Evolutionary conservation across 2,888 invertebrate species (phyloP).

Genomic region (Aromia moschata): DNA sequence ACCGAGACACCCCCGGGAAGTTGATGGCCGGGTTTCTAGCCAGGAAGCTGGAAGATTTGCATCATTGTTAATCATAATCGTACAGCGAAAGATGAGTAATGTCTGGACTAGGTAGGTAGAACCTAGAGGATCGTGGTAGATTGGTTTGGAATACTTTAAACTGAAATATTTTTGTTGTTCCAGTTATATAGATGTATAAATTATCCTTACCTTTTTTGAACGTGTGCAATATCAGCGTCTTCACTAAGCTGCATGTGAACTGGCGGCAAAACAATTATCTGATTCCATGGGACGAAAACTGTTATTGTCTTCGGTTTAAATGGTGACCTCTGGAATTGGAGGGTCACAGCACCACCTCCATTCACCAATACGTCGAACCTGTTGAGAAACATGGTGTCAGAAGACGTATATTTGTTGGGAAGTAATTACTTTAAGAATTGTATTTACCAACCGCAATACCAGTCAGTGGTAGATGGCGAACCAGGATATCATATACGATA

Average conservation of each 20-base stretch:
- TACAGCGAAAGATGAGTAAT: neutral
- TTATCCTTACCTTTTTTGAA: slow-evolving; percentile 29
- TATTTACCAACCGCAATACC: no score
- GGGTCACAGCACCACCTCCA: slow-evolving; percentile 96
- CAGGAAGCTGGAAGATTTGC: slow-evolving; percentile 48
- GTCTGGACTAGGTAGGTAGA: neutral
- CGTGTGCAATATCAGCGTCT: slow-evolving; percentile 60
- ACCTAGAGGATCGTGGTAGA: no score
- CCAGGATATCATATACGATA: no score
- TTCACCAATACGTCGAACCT: slow-evolving; percentile 99
- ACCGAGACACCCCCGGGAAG: slow-evolving; percentile 68
- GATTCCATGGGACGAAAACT: slow-evolving; percentile 97
- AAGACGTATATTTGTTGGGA: no score
- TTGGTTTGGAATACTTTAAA: no score
- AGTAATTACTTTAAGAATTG: no score
- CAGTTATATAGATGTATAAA: neutral
- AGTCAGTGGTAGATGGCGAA: no score
- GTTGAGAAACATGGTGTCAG: no score
- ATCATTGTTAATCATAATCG: neutral
- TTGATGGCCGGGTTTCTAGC: slow-evolving; percentile 62
- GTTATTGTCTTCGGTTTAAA: slow-evolving; percentile 89
- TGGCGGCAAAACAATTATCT: slow-evolving; percentile 91
- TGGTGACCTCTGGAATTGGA: slow-evolving; percentile 95
- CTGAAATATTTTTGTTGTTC: no score
- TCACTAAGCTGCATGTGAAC: slow-evolving; percentile 87